Percentiles rank a stretch among this genome's conserved stretches.
phyloP scores from a whole-genome alignment of 37 sponge, comb jelly and placozoan species.

The Theonella swinhoei region DNA sequence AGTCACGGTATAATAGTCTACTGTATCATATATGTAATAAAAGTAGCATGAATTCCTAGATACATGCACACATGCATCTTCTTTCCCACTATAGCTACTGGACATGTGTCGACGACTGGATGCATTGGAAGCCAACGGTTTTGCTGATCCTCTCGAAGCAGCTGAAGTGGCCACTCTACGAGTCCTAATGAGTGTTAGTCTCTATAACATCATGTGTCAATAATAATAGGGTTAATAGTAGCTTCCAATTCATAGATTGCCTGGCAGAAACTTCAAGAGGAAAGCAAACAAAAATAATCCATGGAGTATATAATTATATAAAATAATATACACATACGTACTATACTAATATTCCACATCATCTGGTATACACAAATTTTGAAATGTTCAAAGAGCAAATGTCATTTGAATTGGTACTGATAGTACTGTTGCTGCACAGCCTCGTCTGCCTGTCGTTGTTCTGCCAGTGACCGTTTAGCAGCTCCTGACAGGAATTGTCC shows the following conservation, averaged over 20 bases:
- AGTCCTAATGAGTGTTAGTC: slow-evolving; percentile 33
- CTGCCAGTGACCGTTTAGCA: slow-evolving; percentile 76
- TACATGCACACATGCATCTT: not conserved
- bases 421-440: slow-evolving; percentile 88
- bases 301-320: not conserved
- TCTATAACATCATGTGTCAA: not conserved
- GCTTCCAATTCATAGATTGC: slow-evolving; percentile 61
- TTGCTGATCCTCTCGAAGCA: slow-evolving; percentile 1
- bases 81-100: slow-evolving; percentile 20
- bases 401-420: slow-evolving; percentile 64
- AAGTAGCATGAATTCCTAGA: not conserved
- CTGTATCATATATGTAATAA: too few relatives aligned
- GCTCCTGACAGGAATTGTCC: slow-evolving; percentile 77
- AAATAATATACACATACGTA: not conserved
- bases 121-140: slow-evolving; percentile 18
- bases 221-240: too few relatives aligned
- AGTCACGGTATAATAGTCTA: slow-evolving; percentile 18
- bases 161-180: slow-evolving; percentile 18
- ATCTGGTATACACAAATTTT: too few relatives aligned
- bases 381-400: too few relatives aligned
- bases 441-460: slow-evolving; percentile 71
- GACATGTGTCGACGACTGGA: slow-evolving; percentile 51
- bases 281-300: not conserved
- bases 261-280: slow-evolving; percentile 48
- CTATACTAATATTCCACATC: too few relatives aligned